These are phyloP conservation scores for Recurvirostra avosetta DNA, from an alignment of 2,113 vertebrate species.

Conservation along the genomic window DNA sequence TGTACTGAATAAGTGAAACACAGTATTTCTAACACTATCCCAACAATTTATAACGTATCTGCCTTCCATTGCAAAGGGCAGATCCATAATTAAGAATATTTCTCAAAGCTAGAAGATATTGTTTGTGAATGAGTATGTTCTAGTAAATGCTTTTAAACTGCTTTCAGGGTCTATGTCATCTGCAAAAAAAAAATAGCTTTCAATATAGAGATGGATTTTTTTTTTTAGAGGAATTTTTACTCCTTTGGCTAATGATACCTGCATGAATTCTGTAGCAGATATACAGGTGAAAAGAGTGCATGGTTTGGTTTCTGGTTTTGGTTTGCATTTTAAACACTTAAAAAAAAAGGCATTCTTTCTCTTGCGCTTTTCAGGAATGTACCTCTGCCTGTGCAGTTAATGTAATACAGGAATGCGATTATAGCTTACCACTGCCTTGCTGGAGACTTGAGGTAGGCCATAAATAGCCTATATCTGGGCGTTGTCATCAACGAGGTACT, in stretches of 20 bases:
- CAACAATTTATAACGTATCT: not conserved
- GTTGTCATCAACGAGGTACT: not conserved
- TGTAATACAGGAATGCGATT: accelerated
- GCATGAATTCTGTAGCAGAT: not conserved
- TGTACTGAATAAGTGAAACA: not conserved
- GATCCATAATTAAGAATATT: not conserved
- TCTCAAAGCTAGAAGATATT: not conserved
- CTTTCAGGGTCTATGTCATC: not conserved
- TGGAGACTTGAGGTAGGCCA: not conserved
- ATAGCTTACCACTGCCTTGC: not conserved
- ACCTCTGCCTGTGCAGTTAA: not conserved
- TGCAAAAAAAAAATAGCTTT: not conserved
- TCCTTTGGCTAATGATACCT: not conserved
- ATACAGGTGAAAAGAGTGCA: not conserved
- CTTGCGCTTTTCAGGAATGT: not conserved
- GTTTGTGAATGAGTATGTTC: not conserved
- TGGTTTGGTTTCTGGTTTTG: not conserved
- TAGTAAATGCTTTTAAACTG: not conserved
- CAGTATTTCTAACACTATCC: not conserved
- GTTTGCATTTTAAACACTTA: not conserved
- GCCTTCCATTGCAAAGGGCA: not conserved
- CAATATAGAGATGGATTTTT: not conserved
- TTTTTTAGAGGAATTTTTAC: not conserved
- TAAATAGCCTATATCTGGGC: not conserved
- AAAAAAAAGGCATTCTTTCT: not conserved